These are phyloP conservation scores for Calosoma granatense DNA, from an alignment of 1,140 invertebrate genomes.

Conservation along the genomic window DNA sequence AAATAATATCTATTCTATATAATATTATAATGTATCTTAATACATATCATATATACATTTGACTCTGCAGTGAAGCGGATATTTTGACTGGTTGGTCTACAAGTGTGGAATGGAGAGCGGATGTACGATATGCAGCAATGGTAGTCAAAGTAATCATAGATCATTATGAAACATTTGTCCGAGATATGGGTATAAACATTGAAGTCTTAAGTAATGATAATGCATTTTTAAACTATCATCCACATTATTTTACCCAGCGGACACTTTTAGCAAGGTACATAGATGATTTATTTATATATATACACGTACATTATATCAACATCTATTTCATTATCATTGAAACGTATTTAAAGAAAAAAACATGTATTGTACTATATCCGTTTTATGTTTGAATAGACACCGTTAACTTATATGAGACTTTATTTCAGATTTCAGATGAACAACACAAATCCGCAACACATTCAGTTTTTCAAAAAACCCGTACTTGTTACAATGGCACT, in stretches of 20 bases:
- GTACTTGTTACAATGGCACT: slow-evolving; percentile 37
- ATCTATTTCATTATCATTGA: too few relatives aligned
- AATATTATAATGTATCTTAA: too few relatives aligned
- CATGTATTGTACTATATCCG: neutral
- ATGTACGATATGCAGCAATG: slow-evolving; percentile 37
- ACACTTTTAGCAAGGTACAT: slow-evolving; percentile 34
- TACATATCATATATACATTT: slow-evolving; percentile 12
- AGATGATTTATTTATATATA: slow-evolving; percentile 3
- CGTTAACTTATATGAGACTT: slow-evolving; percentile 8
- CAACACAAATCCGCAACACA: slow-evolving; percentile 33
- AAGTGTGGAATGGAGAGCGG: slow-evolving; percentile 32
- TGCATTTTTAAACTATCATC: slow-evolving; percentile 40
- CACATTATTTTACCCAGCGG: slow-evolving; percentile 37
- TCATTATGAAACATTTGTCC: slow-evolving; percentile 30
- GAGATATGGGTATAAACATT: slow-evolving; percentile 23
- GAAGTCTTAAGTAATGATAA: slow-evolving; percentile 40
- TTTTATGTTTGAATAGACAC: slow-evolving; percentile 11
- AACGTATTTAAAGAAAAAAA: too few relatives aligned
- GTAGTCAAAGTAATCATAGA: slow-evolving; percentile 33
- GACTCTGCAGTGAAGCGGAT: slow-evolving; percentile 39
- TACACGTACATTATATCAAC: neutral
- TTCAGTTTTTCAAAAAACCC: slow-evolving; percentile 41
- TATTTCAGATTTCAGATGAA: slow-evolving; percentile 39
- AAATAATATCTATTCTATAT: too few relatives aligned
- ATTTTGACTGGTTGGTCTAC: slow-evolving; percentile 38